Conservation (phyloP, 2,888 invertebrate species). For the Cephus runcator region DNA sequence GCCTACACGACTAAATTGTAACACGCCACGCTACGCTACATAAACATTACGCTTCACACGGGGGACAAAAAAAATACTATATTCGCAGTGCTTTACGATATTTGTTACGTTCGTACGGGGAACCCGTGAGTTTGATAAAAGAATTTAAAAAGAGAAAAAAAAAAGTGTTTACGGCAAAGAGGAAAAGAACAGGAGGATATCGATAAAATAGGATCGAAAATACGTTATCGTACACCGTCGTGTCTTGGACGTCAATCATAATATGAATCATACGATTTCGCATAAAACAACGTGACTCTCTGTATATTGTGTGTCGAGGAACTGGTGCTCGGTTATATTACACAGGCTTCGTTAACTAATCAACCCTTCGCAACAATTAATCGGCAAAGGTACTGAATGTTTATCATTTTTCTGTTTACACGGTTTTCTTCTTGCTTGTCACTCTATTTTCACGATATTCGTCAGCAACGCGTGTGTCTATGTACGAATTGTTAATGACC, state of each 20-base stretch:
- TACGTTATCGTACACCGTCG: not conserved
- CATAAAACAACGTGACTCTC: not conserved
- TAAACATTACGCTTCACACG: slow-evolving; percentile 3
- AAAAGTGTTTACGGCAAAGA: not conserved
- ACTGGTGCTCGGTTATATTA: not conserved
- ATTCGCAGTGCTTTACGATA: slow-evolving; percentile 3
- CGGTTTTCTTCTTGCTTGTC: not conserved
- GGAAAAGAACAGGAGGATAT: not conserved
- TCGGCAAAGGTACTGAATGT: not conserved
- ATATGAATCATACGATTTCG: not conserved
- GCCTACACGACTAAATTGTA: slow-evolving; percentile 56
- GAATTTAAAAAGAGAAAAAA: not conserved
- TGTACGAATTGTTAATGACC: not conserved
- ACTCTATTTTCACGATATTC: not conserved
- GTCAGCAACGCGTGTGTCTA: not conserved
- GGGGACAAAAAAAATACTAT: not conserved
- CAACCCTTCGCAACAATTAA: not conserved
- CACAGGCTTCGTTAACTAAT: not conserved
- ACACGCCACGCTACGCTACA: slow-evolving; percentile 20
- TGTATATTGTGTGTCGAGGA: not conserved
- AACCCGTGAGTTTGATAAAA: not conserved
- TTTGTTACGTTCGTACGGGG: slow-evolving; percentile 14
- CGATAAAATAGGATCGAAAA: not conserved
- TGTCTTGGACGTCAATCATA: not conserved
- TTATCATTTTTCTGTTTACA: not conserved